These are phyloP conservation scores for Holothuria glaberrima DNA, from an alignment of 35 echinoderm and acorn worm species.

Conservation along the genomic window DNA sequence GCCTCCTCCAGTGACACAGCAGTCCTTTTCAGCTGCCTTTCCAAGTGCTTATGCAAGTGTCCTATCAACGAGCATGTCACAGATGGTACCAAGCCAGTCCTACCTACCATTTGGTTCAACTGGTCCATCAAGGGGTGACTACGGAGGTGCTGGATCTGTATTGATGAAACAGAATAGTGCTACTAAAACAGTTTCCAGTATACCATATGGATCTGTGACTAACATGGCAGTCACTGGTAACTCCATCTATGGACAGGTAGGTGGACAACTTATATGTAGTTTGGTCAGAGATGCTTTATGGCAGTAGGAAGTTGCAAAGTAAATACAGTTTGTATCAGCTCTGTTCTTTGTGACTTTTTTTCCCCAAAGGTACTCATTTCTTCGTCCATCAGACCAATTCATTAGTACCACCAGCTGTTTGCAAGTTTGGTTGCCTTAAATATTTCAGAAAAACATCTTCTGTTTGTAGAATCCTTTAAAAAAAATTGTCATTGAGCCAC, in stretches of 20 bases:
- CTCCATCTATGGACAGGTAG: conserved; percentile 83
- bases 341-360: no score
- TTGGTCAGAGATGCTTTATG: no score
- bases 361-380: no score
- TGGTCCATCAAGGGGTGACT: conserved; percentile 58
- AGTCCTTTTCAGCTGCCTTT: conserved; percentile 55
- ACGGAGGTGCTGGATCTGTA: conserved; percentile 55
- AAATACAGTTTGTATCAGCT: no score
- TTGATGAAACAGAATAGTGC: conserved; percentile 77
- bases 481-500: no score
- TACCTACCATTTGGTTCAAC: conserved; percentile 66
- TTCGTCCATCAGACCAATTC: no score
- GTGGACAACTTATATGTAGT: no score
- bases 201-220: conserved; percentile 72
- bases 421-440: no score
- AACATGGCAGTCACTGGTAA: conserved; percentile 64
- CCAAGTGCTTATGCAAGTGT: conserved; percentile 62
- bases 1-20: conserved; percentile 33
- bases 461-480: no score
- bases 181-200: conserved; percentile 75
- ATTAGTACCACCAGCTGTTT: no score
- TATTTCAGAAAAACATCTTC: no score
- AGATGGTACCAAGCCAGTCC: conserved; percentile 69
- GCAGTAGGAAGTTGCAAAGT: no score
- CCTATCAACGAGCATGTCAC: conserved; percentile 68